phyloP scores from a whole-genome alignment of 2,888 invertebrate species.

The Erpobdella octoculata region DNA sequence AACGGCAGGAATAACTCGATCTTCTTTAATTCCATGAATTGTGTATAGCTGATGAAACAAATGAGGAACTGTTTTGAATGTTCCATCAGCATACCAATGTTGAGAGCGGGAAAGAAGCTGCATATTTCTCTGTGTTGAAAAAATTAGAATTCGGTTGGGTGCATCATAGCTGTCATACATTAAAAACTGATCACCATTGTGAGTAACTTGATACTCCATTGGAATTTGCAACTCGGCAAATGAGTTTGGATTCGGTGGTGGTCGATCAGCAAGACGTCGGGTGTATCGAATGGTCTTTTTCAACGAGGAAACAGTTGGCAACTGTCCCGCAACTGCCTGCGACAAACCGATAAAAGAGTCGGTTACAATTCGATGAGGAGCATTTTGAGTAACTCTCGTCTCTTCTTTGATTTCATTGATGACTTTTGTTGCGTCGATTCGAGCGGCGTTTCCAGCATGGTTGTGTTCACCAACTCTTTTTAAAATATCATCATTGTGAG shows the following conservation, averaged over 20 bases:
- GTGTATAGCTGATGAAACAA: not conserved
- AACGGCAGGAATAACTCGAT: not conserved
- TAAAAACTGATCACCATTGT: constrained; percentile 9
- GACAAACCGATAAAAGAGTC: constrained; percentile 2
- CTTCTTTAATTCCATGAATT: not conserved
- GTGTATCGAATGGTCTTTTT: constrained; percentile 12
- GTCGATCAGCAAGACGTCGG: not conserved
- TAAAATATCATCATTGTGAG: not conserved
- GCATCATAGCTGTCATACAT: not conserved
- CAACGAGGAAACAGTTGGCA: not conserved
- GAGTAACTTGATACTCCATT: not conserved
- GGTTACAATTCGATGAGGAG: not conserved
- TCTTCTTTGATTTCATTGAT: not conserved
- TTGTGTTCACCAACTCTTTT: constrained; percentile 2
- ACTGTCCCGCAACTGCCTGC: not conserved
- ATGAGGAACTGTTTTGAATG: not conserved
- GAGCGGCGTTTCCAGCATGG: constrained; percentile 8
- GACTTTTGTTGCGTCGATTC: not conserved
- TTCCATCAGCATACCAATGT: not conserved
- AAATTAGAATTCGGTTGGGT: constrained; percentile 11
- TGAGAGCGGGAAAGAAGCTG: not conserved
- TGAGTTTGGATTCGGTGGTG: not conserved
- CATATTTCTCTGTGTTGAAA: not conserved
- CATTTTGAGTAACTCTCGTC: not conserved
- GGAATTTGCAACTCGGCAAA: not conserved